Base-by-base conservation (phyloP, 1,140 invertebrate genomes). In the Uloborus diversus region DNA sequence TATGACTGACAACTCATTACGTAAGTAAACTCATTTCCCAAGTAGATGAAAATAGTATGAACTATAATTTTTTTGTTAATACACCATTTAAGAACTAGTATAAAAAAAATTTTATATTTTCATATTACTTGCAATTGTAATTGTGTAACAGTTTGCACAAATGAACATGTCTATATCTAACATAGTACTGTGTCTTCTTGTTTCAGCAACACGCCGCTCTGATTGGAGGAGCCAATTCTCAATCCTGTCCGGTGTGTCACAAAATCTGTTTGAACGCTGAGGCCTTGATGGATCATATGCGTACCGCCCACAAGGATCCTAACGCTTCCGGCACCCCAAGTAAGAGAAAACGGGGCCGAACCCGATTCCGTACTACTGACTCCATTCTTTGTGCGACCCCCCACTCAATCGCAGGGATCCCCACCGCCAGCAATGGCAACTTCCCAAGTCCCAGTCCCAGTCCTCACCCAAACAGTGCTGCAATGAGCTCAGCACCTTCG, bases 201-300 rank as follows among this genome's bases (percentile, higher is more conserved):
- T 93, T 94, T 90, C 93, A 96, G 92, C 94, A 97, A 92, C 94
- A 96, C 89, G 92, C 93, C 71, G 94, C 94, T 85, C 90, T 96
- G 85, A 93, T 94, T 81, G 94, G 94, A 82, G 94, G 94, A 82
- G 94, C 94, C 51, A 95, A 94, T 85, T 85, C 86, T 28, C 93
- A 93, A 83, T 85, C 85, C 81, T 96, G 94, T 88, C 94, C 94
- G 37, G 91, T 96, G 83, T 96, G 94, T 88, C 94, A 96, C 89
- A 96, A 96, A 88, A 91, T 96, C 84, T 95, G 96, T 89, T 91
- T 96, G 84, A 94, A 94, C 81, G 92, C 92, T 69, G 94, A 96
- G 87, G 93, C 94, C 56, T 90, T 97, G 59, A 95, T 97, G 90
- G 95, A 96, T 86, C 95, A 97, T 87, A 96, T 96, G 95, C 96